Conservation (phyloP, 2,888 invertebrate genomes). For the Crematogaster levior region DNA sequence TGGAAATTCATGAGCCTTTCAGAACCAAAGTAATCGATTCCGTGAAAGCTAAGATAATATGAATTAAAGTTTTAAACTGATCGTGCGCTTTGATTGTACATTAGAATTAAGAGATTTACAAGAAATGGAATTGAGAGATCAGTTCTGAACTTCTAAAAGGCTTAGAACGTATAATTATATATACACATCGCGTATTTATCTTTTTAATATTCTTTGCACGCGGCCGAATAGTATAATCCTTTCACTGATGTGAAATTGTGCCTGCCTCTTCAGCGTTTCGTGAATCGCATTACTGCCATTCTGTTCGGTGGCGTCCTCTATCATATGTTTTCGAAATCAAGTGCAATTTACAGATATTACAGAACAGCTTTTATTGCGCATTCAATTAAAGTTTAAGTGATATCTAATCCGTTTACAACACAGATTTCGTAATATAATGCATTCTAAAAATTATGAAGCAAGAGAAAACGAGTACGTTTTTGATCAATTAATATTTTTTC, state of each 20-base stretch:
- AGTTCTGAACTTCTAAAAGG: background rate
- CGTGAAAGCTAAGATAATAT: background rate
- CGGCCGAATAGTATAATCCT: background rate
- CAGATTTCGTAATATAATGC: background rate
- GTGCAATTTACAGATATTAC: background rate
- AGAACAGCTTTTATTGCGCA: background rate
- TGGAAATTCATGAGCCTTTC: background rate
- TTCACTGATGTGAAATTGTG: background rate
- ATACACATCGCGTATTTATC: background rate
- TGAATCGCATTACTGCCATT: background rate
- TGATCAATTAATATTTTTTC: too few relatives aligned
- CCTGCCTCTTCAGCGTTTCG: background rate
- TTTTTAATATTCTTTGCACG: background rate
- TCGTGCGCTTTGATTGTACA: background rate
- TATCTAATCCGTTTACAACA: background rate
- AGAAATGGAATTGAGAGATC: background rate
- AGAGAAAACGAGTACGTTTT: background rate
- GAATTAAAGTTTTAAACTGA: background rate
- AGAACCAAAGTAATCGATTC: background rate
- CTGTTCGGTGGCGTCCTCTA: conserved; percentile 3
- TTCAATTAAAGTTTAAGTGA: background rate
- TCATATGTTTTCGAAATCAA: background rate
- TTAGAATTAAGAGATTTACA: background rate
- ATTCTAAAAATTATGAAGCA: background rate
- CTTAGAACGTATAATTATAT: background rate